Base-by-base conservation (phyloP, 2,797 vertebrate genomes). In the Thripadectes ignobilis region DNA sequence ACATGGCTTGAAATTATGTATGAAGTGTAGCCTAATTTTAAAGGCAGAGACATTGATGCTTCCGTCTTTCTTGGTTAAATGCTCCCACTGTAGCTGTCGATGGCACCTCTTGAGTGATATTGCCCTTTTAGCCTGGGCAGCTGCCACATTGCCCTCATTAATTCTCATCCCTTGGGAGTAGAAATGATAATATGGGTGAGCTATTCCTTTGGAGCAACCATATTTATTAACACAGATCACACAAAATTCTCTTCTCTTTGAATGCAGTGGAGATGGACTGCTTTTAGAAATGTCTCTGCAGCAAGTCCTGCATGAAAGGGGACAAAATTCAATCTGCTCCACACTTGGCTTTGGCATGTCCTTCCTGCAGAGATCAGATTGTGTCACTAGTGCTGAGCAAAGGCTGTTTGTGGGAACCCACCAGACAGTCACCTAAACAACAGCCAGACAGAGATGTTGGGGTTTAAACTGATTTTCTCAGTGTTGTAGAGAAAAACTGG, bases 1-100 rank as follows among this genome's bases (percentile, higher is more conserved):
- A 67, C 3, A 9, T 71, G 63, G 22, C 55, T 86, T 92, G 62
- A 91, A 86, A 79, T 65, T 91, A 52, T 65, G 38, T 83, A 51
- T 89, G 61, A 94, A 82, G 10, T 69, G 51, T 8, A 54, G 46
- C 24, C 80, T 88, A 65, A 87, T 78, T 93, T 96, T 91, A 81
- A 77, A 91, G 34, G 45, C 43, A 93, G 61, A 84, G 71, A 26
- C 32, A 59, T 89, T 57, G 24, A 76, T 92, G 49, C 12, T 81
- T 84, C 63, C 24, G n/a, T 73, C 68, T 79, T 81, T 71, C 34
- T 61, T 39, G 27, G 55, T 26, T 43, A 84, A 46, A 81, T 43
- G 15, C 49, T 94, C 41, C 6, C 20, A 4, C 41, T 57, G 69
- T 23, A 67, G 52, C 46, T 82, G 49, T 58, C 0, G 0, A n/a